These are phyloP conservation scores for Salminus brasiliensis DNA, from an alignment of 2,113 vertebrate species.

Conservation along the genomic window DNA sequence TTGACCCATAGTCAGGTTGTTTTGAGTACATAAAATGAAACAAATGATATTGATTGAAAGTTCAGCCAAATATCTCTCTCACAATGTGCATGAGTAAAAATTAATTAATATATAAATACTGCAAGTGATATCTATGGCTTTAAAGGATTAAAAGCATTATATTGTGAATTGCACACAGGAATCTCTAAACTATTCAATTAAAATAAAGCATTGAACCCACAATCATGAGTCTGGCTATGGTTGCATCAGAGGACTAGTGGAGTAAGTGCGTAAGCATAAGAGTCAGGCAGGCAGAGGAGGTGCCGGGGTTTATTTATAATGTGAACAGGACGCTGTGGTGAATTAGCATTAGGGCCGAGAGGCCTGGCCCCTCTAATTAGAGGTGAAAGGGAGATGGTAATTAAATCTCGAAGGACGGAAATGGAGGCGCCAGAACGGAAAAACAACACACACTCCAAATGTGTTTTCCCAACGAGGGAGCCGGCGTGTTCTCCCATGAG, in stretches of 20 bases:
- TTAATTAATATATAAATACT: too few species aligned
- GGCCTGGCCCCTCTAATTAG: constrained; percentile 74
- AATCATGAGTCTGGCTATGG: not conserved
- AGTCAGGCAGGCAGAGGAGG: constrained; percentile 48
- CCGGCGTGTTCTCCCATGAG: constrained; percentile 59
- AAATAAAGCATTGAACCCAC: constrained; percentile 1
- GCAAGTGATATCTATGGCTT: not conserved
- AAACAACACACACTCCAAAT: constrained; percentile 60
- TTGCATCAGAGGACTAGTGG: constrained; percentile 53
- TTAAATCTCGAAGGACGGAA: constrained; percentile 73
- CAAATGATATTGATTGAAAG: too few species aligned
- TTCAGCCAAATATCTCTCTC: too few species aligned
- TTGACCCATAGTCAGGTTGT: too few species aligned
- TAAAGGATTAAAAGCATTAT: not conserved
- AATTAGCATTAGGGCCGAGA: constrained; percentile 67
- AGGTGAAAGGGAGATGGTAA: constrained; percentile 78
- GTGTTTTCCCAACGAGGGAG: constrained; percentile 58
- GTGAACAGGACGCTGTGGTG: constrained; percentile 60
- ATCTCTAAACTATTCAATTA: constrained; percentile 5
- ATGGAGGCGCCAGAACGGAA: constrained; percentile 56
- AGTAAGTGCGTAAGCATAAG: constrained; percentile 41
- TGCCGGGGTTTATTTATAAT: constrained; percentile 58
- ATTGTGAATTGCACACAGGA: not conserved
- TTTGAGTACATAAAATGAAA: too few species aligned
- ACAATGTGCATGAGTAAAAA: too few species aligned